These are phyloP conservation scores for Panthera tigris DNA, from an alignment of 2,113 vertebrate species.

Conservation along the genomic window DNA sequence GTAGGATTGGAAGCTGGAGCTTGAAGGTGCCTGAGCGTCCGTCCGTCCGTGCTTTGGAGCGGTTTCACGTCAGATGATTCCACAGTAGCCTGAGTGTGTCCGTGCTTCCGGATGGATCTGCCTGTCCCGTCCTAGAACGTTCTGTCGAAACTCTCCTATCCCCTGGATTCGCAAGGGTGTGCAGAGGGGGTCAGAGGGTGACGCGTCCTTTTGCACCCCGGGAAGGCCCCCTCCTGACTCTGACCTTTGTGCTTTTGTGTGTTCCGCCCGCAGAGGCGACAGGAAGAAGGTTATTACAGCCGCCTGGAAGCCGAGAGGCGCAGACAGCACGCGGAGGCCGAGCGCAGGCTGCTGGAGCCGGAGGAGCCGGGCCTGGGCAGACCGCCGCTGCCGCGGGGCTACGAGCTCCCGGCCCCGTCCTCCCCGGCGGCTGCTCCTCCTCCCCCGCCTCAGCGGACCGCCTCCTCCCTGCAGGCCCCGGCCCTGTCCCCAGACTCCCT, in stretches of 20 bases:
- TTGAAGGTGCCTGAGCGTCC: accelerated
- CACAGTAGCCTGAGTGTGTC: accelerated
- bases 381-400: slow-evolving; percentile 96
- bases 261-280: slow-evolving; percentile 91
- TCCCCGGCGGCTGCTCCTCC: slow-evolving; percentile 91
- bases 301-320: slow-evolving; percentile 97
- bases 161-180: not conserved
- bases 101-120: not conserved
- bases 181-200: not conserved
- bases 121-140: not conserved
- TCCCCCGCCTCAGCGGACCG: slow-evolving; percentile 97
- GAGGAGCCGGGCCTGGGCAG: slow-evolving; percentile 98
- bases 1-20: not conserved
- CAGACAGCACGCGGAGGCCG: slow-evolving; percentile 96
- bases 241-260: slow-evolving; percentile 77
- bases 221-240: not conserved
- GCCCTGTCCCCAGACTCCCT: slow-evolving; percentile 97
- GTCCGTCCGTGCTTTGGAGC: accelerated
- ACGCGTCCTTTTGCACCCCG: not conserved
- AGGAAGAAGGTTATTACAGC: slow-evolving; percentile 98
- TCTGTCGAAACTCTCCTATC: not conserved
- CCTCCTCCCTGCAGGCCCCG: slow-evolving; percentile 99
- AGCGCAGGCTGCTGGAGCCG: slow-evolving; percentile 94
- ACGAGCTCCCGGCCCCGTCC: slow-evolving; percentile 89
- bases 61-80: accelerated